Base-by-base conservation (phyloP, 2,113 vertebrate species). In the Pipa parva region DNA sequence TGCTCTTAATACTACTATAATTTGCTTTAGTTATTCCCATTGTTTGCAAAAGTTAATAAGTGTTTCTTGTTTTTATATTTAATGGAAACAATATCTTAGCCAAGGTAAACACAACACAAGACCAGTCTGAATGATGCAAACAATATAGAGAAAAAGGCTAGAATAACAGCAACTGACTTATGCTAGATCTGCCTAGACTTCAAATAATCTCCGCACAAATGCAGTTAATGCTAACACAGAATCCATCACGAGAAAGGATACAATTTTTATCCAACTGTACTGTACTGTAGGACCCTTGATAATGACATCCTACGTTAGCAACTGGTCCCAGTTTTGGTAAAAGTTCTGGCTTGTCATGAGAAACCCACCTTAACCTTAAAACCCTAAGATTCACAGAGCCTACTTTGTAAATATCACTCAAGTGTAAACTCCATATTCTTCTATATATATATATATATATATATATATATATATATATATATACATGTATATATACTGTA, bases 41-140 rank as follows among this genome's bases (percentile, higher is more conserved):
- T 56, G 52, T 56, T 56, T 28, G 18, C 9, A 18, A 56, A 9
- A 56, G 29, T 27, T 29, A 56, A 26, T 52, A 52, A 52, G 27
- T 56, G 52, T 31, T 56, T 56, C 26, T 56, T 56, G 52, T 58
- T 58, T 58, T 58, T 10, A 33, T 20, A 33, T 58, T 58, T 29
- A 33, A 33, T 33, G 6, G 4, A 33, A 36, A 20, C 9, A 33
- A 18, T 11, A 13, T 13, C 18, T 33, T 36, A 58, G 55, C 31
- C 55, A 58, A 58, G 29, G 18, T 58, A 58, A 58, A 58, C 55
- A 58, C 17, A 9, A 13, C 55, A 36, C 29, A 31, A 12, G 24
- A 17, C 15, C 52, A 56, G 21, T 20, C 6, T 26, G 18, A 58
- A 58, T 36, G 27, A 36, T 33, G 28, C 20, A 5, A 56, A 56